phyloP scores from a whole-genome alignment of 2,888 invertebrate genomes.

The Drosophila nr. perissopoda region DNA sequence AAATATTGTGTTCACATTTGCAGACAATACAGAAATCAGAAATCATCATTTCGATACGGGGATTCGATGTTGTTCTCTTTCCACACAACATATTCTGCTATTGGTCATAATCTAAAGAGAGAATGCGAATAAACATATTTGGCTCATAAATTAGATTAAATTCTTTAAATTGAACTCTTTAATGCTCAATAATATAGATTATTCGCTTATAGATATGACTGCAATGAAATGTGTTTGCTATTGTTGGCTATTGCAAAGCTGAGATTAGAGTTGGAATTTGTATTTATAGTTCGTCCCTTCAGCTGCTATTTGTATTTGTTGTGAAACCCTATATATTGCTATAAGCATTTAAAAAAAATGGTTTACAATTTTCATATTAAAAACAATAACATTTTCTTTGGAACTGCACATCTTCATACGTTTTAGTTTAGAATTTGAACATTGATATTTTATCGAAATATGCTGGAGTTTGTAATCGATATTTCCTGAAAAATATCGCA shows the following conservation, averaged over 20 bases:
- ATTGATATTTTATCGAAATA: slow-evolving; percentile 13
- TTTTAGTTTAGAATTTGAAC: not conserved
- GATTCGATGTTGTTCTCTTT: slow-evolving; percentile 8
- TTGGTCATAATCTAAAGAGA: not conserved
- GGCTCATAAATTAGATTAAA: slow-evolving; percentile 26
- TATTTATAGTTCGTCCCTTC: slow-evolving; percentile 3
- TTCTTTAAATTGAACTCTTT: slow-evolving; percentile 42
- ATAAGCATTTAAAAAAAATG: not conserved
- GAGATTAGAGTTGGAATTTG: slow-evolving; percentile 43
- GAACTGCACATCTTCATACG: not conserved
- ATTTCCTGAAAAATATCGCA: not conserved
- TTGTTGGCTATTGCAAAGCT: slow-evolving; percentile 32
- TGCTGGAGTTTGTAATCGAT: slow-evolving; percentile 6
- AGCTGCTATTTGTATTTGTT: not conserved
- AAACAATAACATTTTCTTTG: not conserved
- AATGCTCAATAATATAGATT: slow-evolving; percentile 48
- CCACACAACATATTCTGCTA: slow-evolving; percentile 2
- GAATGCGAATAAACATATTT: not conserved
- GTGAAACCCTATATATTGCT: too few species aligned
- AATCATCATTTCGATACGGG: slow-evolving; percentile 16
- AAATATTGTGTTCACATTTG: slow-evolving; percentile 14
- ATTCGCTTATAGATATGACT: slow-evolving; percentile 34
- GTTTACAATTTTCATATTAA: not conserved
- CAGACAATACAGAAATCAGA: slow-evolving; percentile 16
- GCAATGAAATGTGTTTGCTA: slow-evolving; percentile 28